Base-by-base conservation (phyloP, 1,140 invertebrate genomes). In the Tetragnatha versicolor region DNA sequence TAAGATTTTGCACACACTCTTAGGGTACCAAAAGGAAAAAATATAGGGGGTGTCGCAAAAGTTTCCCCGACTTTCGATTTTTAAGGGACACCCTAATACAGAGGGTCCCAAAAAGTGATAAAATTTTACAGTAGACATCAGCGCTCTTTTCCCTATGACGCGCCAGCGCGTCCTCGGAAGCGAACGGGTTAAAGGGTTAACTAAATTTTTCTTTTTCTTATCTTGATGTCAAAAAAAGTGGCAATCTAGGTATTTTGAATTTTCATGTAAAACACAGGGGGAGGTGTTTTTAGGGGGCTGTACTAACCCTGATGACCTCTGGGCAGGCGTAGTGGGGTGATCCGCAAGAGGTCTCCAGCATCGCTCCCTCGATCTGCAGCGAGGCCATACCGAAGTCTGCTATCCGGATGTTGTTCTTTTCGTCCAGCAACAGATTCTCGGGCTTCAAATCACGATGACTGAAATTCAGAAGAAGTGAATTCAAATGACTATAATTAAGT, bases 311-410 rank as follows among this genome's bases (percentile, higher is more conserved):
- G 83, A 99, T 99, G 58, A 99, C 97, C 92, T 99, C 98, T 17
- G 98, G 98, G 88, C 97, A 99, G 42, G 98, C 97, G 87, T 99
- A 99, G 88, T 99, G 97, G 69, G 97, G 97, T 42, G 96, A 98
- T 17, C 98, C 98, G 86, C 97, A 99, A 82, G 95, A 98, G 2
- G 97, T 99, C 88, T 99, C 97, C 82, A 99, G 86, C 92, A 99
- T 94, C 14, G 95, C 97, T 1, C 97, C 97, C 81, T 97, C 95
- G 10, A 98, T 96, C 87, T 99, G 97, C 60, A 99, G 87, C 2
- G 96, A 98, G 3, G 97, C 98, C 98, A 99, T 99, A 37, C 98
- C 98, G 88, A 99, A 99, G 88, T 99, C 98, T 7, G 97, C 97
- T 83, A 99, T 95, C 88, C 97, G 94, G 79, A 99, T 99, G 86